These are phyloP conservation scores for Furcifer pardalis DNA, from an alignment of 2,797 vertebrate genomes.

Conservation along the genomic window DNA sequence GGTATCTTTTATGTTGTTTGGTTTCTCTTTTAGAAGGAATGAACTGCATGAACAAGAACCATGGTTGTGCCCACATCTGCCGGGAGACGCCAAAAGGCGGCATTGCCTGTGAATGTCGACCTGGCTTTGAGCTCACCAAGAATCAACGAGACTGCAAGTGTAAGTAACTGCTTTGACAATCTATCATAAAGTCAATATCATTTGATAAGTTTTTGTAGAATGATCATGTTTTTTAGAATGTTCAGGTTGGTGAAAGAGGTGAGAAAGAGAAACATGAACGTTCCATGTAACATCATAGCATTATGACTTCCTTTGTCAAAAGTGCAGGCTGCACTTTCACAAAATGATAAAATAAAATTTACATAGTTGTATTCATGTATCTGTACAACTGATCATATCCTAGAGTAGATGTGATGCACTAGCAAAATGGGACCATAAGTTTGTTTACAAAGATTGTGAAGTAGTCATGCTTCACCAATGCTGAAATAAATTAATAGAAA, in stretches of 20 bases:
- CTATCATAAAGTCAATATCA: too few relatives aligned
- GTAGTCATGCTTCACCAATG: background rate
- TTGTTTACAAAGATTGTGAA: background rate
- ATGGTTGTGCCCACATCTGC: slow-evolving; percentile 97
- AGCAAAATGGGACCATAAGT: background rate
- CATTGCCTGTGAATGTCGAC: slow-evolving; percentile 96
- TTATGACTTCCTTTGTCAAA: too few relatives aligned
- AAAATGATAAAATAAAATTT: background rate
- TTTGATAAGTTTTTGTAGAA: too few relatives aligned
- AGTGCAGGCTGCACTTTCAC: too few relatives aligned
- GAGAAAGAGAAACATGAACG: background rate
- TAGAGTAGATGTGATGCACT: too few relatives aligned
- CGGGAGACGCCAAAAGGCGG: slow-evolving; percentile 93
- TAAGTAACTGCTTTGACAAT: slow-evolving; percentile 71
- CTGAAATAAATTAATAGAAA: background rate
- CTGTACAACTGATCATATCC: background rate
- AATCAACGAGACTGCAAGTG: slow-evolving; percentile 96
- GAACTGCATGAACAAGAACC: slow-evolving; percentile 99
- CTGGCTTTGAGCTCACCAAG: slow-evolving; percentile 96
- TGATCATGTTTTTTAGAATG: background rate
- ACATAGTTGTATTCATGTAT: background rate
- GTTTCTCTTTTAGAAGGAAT: slow-evolving; percentile 85
- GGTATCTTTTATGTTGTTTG: slow-evolving; percentile 49
- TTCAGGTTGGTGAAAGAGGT: background rate
- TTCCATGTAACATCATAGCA: too few relatives aligned